Base-by-base conservation (phyloP, 2,113 vertebrate species). In the Gasterosteus aculeatus region DNA sequence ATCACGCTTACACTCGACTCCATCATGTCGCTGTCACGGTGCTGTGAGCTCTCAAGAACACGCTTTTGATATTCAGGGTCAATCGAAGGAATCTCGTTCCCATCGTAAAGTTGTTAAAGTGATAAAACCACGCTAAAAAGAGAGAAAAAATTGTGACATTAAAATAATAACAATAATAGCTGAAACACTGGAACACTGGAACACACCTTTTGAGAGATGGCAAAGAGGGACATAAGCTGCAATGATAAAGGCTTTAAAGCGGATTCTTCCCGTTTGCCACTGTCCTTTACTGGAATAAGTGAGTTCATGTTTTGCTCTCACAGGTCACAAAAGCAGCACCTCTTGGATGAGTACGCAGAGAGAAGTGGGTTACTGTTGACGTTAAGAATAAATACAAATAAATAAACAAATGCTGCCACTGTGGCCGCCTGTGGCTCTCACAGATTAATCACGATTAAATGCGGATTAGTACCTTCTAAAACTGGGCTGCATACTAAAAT, bases 401-500 rank as follows among this genome's bases (percentile, higher is more conserved):
- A 19, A 60, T 10, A 42, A n/a, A 63, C 33, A 42, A 44, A 60
- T 39, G 15, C 7, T 39, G 5, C 42, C 2, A 12, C 3, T 18
- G 38, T 16, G 29, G 41, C 31, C 54, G n/a, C 31, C 39, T 33
- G 11, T 33, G 35, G 47, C 11, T 14, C 15, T 6, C 26, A 35
- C 26, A 59, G 59, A 70, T 59, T 66, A 76, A 1, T 10, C 2
- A 22, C 54, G 44, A 65, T 38, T 60, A 35, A 22, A 46, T 60
- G 51, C 12, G 35, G 72, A 80, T 64, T 47, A 69, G 7, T 42
- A 41, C 35, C 60, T 69, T 33, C 46, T 2, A 31, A 46, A 47
- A 61, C n/a, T 81, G 46, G 59, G 29, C 54, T 61, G 16, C 42
- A 10, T 3, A 41, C 0, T n/a, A 7, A 56, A 44, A 31, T 35